Base-by-base conservation (phyloP, 2,888 invertebrate species). In the Diachrysia chrysitis region DNA sequence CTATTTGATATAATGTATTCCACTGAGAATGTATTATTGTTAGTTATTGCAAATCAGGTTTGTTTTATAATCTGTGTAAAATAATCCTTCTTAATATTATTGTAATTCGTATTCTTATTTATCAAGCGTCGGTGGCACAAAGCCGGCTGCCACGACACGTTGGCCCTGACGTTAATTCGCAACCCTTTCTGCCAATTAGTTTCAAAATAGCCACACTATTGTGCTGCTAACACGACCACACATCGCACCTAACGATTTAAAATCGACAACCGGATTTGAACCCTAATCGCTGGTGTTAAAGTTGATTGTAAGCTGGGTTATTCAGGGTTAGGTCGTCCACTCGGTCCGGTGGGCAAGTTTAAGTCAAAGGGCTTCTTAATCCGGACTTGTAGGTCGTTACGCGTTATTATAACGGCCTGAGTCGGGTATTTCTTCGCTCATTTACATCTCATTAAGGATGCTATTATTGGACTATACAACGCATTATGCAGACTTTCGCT, bases 311-410 rank as follows among this genome's bases (percentile, higher is more conserved):
- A 61, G 48, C 37, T 78, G 80, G 46, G 14, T 64, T 63, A 64
- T 62, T 69, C 55, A 55, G 72, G 79, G 73, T 83, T 87, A 83
- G 85, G 88, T 89, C 83, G 92, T 88, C 85, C 84, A 90, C 87
- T 90, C 90, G 88, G 89, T 87, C 84, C 87, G 86, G 88, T 89
- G 88, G 83, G 87, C 88, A 93, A 93, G 92, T 92, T 92, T 93
- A 93, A 95, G 94, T 94, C 94, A 93, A 94, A 93, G 92, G 95
- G 95, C 93, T 95, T 95, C 95, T 94, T 95, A 95, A 95, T 95
- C 95, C 95, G 90, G 95, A 90, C 94, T 95, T 94, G 94, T 95
- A 94, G 94, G 95, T 95, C 93, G 95, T 95, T 95, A 95, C 94
- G 95, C 93, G 94, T 95, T 95, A 95, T 95, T 94, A 95, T 95